Evolutionary conservation across 1,140 invertebrate genomes (phyloP), one percentile per base, ranked within the genome.

Genomic region (Zaprionus gabonicus): DNA sequence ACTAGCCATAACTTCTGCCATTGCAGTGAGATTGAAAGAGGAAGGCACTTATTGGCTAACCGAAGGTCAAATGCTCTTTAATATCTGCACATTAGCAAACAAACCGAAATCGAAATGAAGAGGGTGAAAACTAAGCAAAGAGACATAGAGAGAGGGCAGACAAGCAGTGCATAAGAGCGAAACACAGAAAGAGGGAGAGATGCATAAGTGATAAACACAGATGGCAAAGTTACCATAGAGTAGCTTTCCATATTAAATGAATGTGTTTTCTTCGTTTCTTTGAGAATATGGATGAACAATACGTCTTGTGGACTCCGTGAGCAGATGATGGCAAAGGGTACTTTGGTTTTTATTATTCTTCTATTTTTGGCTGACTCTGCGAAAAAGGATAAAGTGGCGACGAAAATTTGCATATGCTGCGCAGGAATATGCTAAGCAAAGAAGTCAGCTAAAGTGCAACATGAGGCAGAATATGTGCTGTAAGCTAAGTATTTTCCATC

Each of bases 1-100:
- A 71, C 25, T 68, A 41, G 62, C 71, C 57, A 76, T 75, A 72
- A 71, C 64, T 46, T 71, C 55, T 72, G 23, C 27, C 51, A 56
- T 59, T 76, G 44, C 51, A 25, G 12, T 38, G 46, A 41, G 41
- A 13, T 68, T n/a, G 44, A n/a, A 2, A 58, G 34, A 49, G 7
- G 31, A 49, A 36, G n/a, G 2, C 15, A 27, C 1, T 51, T 25
- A 23, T 10, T 23, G 20, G 46, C 10, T 12, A 13, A 7, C 10
- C 20, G 20, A 23, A 12, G 46, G 46, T 25, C 10, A 25, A 51
- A 51, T 51, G 23, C 20, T 23, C 46, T 51, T 20, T 41, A 5
- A 15, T n/a, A 41, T 41, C n/a, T 49, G 17, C 20, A 49, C 17
- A 49, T 9, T 20, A 9, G 2, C 9, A 10, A 20, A 49, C 9